phyloP scores from a whole-genome alignment of 2,888 invertebrate genomes.

The Drosophila crucigera region DNA sequence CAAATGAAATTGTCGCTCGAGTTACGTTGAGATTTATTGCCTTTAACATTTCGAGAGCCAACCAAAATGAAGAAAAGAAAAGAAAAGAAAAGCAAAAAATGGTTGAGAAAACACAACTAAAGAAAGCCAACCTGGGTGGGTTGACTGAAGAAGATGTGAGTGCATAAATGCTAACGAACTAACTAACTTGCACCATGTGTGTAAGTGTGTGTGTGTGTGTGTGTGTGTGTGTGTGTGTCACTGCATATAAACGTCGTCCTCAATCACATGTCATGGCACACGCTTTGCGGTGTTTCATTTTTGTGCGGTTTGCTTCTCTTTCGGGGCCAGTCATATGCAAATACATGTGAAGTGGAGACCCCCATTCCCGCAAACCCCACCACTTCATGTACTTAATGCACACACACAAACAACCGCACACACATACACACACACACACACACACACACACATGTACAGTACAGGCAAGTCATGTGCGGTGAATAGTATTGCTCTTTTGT shows the following conservation, averaged over 20 bases:
- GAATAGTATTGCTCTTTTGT: conserved; percentile 79
- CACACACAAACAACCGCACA: conserved; percentile 23
- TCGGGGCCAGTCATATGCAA: conserved; percentile 59
- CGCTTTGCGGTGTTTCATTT: conserved; percentile 79
- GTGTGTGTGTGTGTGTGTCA: conserved; percentile 34
- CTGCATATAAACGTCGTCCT: conserved; percentile 76
- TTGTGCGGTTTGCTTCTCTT: conserved; percentile 63
- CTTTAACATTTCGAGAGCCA: conserved; percentile 55
- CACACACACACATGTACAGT: conserved; percentile 3
- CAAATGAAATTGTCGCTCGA: conserved; percentile 22
- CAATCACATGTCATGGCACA: conserved; percentile 81
- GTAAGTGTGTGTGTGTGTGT: conserved; percentile 15
- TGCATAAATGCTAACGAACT: conserved; percentile 80
- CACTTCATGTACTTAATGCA: conserved; percentile 59
- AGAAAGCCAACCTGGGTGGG: not conserved
- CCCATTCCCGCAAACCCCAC: not conserved
- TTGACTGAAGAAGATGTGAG: conserved; percentile 44
- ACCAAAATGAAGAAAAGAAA: conserved; percentile 36
- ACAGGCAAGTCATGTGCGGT: conserved; percentile 38
- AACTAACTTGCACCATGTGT: conserved; percentile 68
- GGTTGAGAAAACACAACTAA: conserved; percentile 9
- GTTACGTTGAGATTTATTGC: conserved; percentile 67
- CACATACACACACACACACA: conserved; percentile 19
- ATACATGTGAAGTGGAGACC: conserved; percentile 56
- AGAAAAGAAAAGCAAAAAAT: conserved; percentile 1